Evolutionary conservation across 1,140 invertebrate genomes (phyloP), one percentile per base, ranked within the genome.

Genomic region (Drosophila setifemur): DNA sequence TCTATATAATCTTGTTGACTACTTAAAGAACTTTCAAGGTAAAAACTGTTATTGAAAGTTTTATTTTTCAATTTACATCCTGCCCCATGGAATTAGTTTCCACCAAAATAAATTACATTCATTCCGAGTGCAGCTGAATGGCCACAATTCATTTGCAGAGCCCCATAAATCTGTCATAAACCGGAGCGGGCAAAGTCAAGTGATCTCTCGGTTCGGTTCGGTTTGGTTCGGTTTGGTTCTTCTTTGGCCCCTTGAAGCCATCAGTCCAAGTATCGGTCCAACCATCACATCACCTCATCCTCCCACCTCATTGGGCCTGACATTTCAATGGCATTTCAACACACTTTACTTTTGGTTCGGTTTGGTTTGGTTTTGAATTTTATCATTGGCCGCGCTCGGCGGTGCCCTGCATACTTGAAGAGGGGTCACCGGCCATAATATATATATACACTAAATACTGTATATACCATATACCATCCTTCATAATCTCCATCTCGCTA

Each of bases 271-370:
- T 33, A 11, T n/a, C 11, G 7, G n/a, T 39, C 8, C 16, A 1
- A 5, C 11, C 14, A 4, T 12, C 4, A 3, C 23, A 35, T n/a
- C 47, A 54, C 48, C 9, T 21, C 57, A 29, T 18, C 47, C 50
- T 28, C 49, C 45, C 57, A 54, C 12, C 64, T 52, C 49, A 42
- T 66, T 77, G 64, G 44, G 40, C n/a, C 66, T 70, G 66, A 70
- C 66, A 69, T 64, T 81, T 71, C 54, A 81, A 79, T 81, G 54
- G 40, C 64, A 68, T 74, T 74, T 73, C 53, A 58, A 73, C 42
- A 67, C 53, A 69, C 35, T 72, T 52, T 11, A 52, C 7, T 58
- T 48, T 29, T 25, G 9, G 44, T 53, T 48, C 19, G 42, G 45
- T 50, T 44, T 35, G 25, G 44, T 54, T 73, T 44, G 45, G 49